These are phyloP conservation scores for Eutrigla gurnardus DNA, from an alignment of 2,797 vertebrate species.

Conservation along the genomic window DNA sequence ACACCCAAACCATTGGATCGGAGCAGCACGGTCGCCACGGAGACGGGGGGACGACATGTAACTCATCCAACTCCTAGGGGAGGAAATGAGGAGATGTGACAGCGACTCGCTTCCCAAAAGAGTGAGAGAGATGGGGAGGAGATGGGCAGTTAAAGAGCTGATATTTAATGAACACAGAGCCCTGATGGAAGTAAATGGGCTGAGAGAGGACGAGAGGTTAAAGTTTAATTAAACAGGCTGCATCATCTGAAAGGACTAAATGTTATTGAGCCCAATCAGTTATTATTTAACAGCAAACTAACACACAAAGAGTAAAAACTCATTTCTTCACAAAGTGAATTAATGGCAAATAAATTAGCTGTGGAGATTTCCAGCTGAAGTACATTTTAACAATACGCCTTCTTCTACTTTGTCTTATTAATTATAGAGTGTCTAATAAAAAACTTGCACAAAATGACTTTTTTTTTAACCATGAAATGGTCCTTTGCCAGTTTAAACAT, in stretches of 20 bases:
- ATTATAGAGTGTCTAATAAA: slow-evolving; percentile 15
- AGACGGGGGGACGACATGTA: not conserved
- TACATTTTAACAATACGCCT: slow-evolving; percentile 10
- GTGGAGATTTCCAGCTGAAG: slow-evolving; percentile 19
- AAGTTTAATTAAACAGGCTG: not conserved
- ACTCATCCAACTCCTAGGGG: too few species aligned
- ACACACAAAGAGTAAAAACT: not conserved
- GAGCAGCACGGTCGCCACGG: not conserved
- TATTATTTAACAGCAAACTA: not conserved
- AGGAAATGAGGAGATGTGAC: slow-evolving; percentile 17
- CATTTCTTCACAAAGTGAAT: slow-evolving; percentile 17
- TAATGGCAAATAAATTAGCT: slow-evolving; percentile 19
- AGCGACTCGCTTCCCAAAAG: slow-evolving; percentile 4
- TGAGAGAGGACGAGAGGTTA: too few species aligned
- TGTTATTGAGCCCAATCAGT: not conserved
- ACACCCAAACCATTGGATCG: not conserved
- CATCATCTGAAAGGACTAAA: not conserved
- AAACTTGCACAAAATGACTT: slow-evolving; percentile 26
- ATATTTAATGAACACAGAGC: slow-evolving; percentile 13
- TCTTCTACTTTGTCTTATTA: slow-evolving; percentile 17
- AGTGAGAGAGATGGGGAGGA: not conserved
- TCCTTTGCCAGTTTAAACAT: slow-evolving; percentile 25
- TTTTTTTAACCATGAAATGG: slow-evolving; percentile 3
- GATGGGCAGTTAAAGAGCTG: slow-evolving; percentile 17
- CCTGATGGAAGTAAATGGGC: not conserved